Evolutionary conservation across 2,113 vertebrate genomes (phyloP).

Genomic region (Aegithalos caudatus): DNA sequence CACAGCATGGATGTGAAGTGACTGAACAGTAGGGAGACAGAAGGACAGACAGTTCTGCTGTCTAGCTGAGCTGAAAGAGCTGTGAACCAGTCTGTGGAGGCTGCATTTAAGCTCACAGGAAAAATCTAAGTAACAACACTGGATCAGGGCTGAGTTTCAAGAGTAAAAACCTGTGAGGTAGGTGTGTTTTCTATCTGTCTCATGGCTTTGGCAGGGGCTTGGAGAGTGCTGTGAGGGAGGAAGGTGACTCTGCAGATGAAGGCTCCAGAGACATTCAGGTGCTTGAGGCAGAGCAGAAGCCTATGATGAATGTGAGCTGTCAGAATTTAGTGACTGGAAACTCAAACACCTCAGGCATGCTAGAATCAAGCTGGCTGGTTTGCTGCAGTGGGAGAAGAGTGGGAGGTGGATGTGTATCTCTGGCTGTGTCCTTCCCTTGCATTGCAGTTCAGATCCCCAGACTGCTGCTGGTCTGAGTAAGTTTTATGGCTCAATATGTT

Average conservation of each 20-base stretch:
- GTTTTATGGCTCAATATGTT: neutral
- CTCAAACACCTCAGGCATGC: neutral
- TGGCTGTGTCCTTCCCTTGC: neutral
- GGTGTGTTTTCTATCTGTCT: neutral
- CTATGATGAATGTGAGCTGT: neutral
- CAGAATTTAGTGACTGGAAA: neutral
- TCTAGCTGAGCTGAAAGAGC: neutral
- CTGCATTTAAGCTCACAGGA: neutral
- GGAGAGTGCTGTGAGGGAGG: neutral
- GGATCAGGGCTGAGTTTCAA: neutral
- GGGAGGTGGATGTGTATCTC: neutral
- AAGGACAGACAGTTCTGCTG: neutral
- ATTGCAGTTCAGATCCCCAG: neutral
- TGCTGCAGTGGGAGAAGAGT: neutral
- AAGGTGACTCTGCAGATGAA: conserved; percentile 31
- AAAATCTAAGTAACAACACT: neutral
- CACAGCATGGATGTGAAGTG: neutral
- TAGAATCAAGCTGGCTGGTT: neutral
- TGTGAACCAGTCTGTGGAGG: neutral
- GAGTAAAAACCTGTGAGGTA: neutral
- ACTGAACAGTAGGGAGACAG: neutral
- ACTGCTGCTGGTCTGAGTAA: neutral
- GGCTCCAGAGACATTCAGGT: neutral
- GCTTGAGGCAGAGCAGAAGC: conserved; percentile 27
- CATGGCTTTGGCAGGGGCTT: neutral